Evolutionary conservation across 2,888 invertebrate species (phyloP).

Genomic region (Peribatodes rhomboidaria): DNA sequence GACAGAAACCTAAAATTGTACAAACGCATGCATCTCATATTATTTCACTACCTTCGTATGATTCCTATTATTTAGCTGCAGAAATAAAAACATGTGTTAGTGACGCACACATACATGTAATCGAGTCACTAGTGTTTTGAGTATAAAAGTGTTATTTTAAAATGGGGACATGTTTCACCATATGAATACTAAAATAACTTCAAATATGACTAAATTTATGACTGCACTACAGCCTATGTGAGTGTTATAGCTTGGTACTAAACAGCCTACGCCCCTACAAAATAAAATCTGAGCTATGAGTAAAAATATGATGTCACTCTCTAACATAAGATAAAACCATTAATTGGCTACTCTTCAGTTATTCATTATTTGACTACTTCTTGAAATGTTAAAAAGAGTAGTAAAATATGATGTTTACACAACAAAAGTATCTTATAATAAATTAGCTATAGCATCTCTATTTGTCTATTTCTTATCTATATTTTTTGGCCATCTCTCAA

Average conservation of each 20-base stretch:
- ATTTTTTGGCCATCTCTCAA: too few species aligned
- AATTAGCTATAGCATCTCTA: too few species aligned
- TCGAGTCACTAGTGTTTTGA: conserved; percentile 36
- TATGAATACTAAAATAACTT: not conserved
- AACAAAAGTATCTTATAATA: too few species aligned
- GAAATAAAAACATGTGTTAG: conserved; percentile 83
- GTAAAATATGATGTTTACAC: too few species aligned
- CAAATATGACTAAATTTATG: not conserved
- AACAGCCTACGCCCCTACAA: not conserved
- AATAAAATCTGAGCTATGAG: not conserved
- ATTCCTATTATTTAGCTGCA: conserved; percentile 88
- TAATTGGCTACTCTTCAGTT: too few species aligned
- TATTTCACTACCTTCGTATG: conserved; percentile 84
- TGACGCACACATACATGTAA: conserved; percentile 58
- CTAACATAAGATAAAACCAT: too few species aligned
- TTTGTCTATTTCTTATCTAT: too few species aligned
- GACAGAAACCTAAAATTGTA: conserved; percentile 22
- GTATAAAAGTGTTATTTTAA: conserved; percentile 19
- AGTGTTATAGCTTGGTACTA: not conserved
- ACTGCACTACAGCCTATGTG: conserved; percentile 10
- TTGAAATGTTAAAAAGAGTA: too few species aligned
- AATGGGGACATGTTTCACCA: conserved; percentile 28
- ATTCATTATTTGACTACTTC: too few species aligned
- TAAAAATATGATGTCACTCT: not conserved
- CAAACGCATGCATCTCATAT: conserved; percentile 64